Evolutionary conservation across 2,797 vertebrate genomes (phyloP), one percentile per base, ranked within the genome.

Genomic region (Sitta carolinensis): DNA sequence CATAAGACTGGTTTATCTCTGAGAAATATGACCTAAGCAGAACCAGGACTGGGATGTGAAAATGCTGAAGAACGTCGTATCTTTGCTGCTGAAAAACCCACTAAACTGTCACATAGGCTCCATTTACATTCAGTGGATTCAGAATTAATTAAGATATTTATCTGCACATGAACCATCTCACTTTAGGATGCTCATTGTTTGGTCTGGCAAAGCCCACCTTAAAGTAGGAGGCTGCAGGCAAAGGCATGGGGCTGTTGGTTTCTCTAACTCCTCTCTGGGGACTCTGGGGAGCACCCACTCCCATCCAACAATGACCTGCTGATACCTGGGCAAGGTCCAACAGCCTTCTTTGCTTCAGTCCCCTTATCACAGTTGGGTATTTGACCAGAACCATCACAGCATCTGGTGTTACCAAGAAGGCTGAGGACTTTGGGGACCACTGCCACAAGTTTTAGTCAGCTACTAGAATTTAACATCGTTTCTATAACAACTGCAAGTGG

Each of bases 311-410:
- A 74, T 16, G 23, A 75, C 22, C 34, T 74, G 27, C n/a, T 70
- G 8, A 5, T 5, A 42, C 5, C 3, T 40, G 21, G 4, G 19
- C 11, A 91, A 82, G 11, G 14, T 62, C 32, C 25, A 75, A 59
- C 45, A 64, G 36, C 10, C 5, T 27, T 23, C 43, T 34, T 54
- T 51, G 40, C 26, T 42, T 32, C 30, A 40, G 13, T 16, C 10
- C 7, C n/a, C 18, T 40, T 67, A 3, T 18, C 62, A 34, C 20
- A 62, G 16, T 2, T 25, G 21, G 23, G 21, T 47, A 80, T 38
- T 38, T 19, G 4, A 58, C 18, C 1, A 3, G 61, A 29, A 63
- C 2, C 1, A 9, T 2, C 7, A n/a, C 17, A 68, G 47, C 18
- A 59, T 12, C 7, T 6, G 18, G 10, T 63, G 14, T 38, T 54